Conservation (phyloP, 2,113 vertebrate genomes). For the Lagopus muta region DNA sequence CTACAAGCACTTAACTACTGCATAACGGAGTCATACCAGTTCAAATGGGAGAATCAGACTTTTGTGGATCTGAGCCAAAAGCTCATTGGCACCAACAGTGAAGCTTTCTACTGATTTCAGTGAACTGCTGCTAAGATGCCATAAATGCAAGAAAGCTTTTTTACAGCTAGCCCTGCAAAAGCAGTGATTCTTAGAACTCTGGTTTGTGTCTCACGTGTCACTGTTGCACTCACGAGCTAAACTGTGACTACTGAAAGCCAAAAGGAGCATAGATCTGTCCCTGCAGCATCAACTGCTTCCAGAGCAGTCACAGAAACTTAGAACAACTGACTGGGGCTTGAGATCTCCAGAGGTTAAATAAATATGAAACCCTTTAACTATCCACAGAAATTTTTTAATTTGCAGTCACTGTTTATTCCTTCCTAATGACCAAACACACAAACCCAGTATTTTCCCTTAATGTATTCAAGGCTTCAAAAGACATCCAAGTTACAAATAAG, state of each 20-base stretch:
- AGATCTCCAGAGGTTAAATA: conserved; percentile 31
- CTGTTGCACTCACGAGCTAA: neutral
- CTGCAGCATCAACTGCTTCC: neutral
- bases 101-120: neutral
- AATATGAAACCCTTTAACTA: conserved; percentile 25
- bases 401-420: neutral
- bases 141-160: neutral
- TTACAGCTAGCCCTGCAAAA: neutral
- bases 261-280: neutral
- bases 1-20: neutral
- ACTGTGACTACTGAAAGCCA: neutral
- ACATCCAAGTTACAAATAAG: neutral
- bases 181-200: neutral
- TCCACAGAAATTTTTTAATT: neutral
- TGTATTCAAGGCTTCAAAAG: neutral
- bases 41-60: neutral
- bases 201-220: neutral
- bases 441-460: neutral
- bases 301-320: neutral
- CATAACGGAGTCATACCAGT: neutral
- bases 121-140: neutral
- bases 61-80: conserved; percentile 27
- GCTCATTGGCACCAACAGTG: neutral
- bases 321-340: neutral
- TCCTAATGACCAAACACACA: neutral